Evolutionary conservation across 2,113 vertebrate genomes (phyloP).

Genomic region (Nipponia nippon): DNA sequence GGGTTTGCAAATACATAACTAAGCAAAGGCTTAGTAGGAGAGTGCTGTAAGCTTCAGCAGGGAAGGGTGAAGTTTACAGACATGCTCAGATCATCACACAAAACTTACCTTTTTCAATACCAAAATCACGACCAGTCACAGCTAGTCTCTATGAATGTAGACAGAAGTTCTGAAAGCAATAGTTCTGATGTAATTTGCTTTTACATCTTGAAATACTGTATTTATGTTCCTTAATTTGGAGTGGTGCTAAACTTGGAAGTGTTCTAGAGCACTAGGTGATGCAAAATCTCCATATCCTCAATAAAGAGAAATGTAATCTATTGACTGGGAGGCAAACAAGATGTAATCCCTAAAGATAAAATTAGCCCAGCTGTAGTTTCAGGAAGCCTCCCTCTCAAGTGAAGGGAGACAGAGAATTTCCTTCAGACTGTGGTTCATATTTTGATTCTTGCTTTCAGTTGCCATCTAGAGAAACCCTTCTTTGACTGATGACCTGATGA

Average conservation of each 20-base stretch:
- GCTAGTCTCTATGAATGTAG: neutral
- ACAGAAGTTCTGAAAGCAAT: neutral
- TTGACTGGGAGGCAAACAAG: neutral
- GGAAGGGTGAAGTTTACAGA: neutral
- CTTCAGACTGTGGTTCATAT: neutral
- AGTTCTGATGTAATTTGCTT: neutral
- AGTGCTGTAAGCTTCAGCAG: neutral
- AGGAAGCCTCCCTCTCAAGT: neutral
- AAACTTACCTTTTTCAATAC: neutral
- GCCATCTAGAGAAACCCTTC: neutral
- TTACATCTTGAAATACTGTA: neutral
- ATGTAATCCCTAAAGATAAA: neutral
- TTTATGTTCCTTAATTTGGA: neutral
- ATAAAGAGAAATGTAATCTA: neutral
- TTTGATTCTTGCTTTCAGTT: neutral
- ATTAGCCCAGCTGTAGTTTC: neutral
- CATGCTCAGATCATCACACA: neutral
- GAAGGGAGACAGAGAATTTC: neutral
- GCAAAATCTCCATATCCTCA: neutral
- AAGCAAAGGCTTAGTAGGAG: neutral
- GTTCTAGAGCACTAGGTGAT: neutral
- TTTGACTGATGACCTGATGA: neutral
- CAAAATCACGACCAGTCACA: neutral
- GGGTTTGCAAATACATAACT: neutral
- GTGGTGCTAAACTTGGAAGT: neutral